phyloP scores from a whole-genome alignment of 1,140 invertebrate species.

The Pseudomyrmex dendroicus region DNA sequence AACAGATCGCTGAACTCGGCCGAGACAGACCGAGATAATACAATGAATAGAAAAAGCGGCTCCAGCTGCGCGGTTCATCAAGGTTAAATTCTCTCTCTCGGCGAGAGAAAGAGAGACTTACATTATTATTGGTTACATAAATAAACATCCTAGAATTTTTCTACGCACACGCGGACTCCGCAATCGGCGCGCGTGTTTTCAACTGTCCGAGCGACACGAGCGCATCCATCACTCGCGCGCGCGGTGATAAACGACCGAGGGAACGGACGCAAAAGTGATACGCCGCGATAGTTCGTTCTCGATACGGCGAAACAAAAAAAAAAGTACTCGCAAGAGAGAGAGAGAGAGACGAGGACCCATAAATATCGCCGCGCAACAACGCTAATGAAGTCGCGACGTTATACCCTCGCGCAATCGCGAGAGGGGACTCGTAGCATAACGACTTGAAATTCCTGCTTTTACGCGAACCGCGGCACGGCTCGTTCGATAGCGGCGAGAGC shows the following conservation, averaged over 20 bases:
- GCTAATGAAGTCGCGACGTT: constrained; percentile 28
- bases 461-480: not conserved
- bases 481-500: not conserved
- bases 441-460: constrained; percentile 11
- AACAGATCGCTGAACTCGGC: not conserved
- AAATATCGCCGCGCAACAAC: constrained; percentile 10
- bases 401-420: not conserved
- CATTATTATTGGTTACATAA: not conserved
- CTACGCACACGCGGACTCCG: not conserved
- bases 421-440: not conserved
- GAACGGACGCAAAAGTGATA: constrained; percentile 49
- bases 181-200: constrained; percentile 36
- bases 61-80: not conserved
- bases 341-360: too few species aligned
- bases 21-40: too few species aligned
- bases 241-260: constrained; percentile 46
- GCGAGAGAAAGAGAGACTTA: not conserved
- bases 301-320: constrained; percentile 14
- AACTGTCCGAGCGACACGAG: constrained; percentile 48
- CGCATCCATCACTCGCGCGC: constrained; percentile 42
- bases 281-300: constrained; percentile 30
- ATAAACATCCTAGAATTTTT: constrained; percentile 31
- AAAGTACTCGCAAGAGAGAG: constrained; percentile 26
- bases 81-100: too few species aligned
- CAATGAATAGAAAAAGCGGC: not conserved